Evolutionary conservation across 2,888 invertebrate species (phyloP), one percentile per base, ranked within the genome.

Genomic region (Nemotelus nigrinus): DNA sequence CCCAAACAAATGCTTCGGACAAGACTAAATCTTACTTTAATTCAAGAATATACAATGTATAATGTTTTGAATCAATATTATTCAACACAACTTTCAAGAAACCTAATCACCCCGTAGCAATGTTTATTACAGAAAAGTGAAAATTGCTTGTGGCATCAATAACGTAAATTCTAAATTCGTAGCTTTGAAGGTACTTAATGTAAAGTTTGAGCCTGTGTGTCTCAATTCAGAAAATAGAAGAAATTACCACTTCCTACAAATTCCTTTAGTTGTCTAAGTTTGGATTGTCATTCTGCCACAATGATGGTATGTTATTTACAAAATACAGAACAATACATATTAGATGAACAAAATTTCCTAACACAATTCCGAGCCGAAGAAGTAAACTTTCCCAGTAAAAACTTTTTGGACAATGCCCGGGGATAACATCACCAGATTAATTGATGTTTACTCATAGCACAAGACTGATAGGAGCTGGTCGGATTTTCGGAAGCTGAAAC

Each of bases 381-480:
- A 7, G 68, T 47, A 57, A 72, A 60, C 58, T 72, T 72, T 72
- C 10, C 58, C 58, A 72, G 58, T 45, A 72, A 58, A 57, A 72
- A 72, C 58, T 72, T 72, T 72, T 72, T 72, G 72, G 72, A 72
- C 72, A 72, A 53, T 72, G 72, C 72, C 72, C 7, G 58, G 60
- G 72, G 72, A 72, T 58, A 72, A 58, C 50, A 68, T 68, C 57
- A 58, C 72, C 60, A 72, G 72, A 72, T 72, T 72, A 72, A 72
- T 72, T 72, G 72, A 72, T 72, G 72, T 72, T 72, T 72, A 72
- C 60, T 72, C 72, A 72, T 72, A 45, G 72, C 47, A 72, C 72
- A 72, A 72, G 72, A 72, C n/a, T 72, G 72, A 72, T 72, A 47
- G 72, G 58, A 58, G 58, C 7, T 50, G 67, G 25, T 39, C 10